Evolutionary conservation across 2,888 invertebrate species (phyloP).

Genomic region (Andrena hattorfiana): DNA sequence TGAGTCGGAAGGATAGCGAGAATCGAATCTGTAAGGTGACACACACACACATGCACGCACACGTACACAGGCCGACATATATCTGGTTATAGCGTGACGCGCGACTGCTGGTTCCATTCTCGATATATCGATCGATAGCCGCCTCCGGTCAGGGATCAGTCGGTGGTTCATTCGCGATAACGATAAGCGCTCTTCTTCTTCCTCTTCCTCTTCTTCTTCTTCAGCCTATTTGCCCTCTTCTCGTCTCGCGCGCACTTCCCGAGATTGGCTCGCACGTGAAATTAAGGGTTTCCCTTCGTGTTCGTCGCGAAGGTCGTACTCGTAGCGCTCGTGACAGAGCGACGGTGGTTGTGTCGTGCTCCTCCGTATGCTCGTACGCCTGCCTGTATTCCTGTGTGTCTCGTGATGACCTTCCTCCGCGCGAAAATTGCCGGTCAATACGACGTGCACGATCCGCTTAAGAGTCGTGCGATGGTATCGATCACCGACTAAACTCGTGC

Average conservation of each 20-base stretch:
- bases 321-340: conserved; percentile 35
- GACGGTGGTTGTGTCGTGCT: conserved; percentile 41
- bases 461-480: conserved; percentile 72
- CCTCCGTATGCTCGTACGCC: conserved; percentile 37
- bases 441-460: conserved; percentile 72
- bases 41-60: not conserved
- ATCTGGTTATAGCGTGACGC: conserved; percentile 65
- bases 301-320: conserved; percentile 55
- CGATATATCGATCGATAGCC: conserved; percentile 71
- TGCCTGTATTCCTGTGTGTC: conserved; percentile 58
- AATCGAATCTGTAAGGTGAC: conserved; percentile 50
- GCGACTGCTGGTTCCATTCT: conserved; percentile 64
- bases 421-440: conserved; percentile 75
- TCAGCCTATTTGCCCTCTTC: not conserved
- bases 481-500: conserved; percentile 65
- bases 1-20: conserved; percentile 24
- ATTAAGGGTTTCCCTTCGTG: conserved; percentile 52
- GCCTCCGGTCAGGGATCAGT: conserved; percentile 69
- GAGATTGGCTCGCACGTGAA: conserved; percentile 59
- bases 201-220: conserved; percentile 16
- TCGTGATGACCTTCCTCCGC: conserved; percentile 74
- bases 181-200: conserved; percentile 55
- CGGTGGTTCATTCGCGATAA: conserved; percentile 60
- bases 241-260: conserved; percentile 8
- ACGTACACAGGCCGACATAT: conserved; percentile 24